phyloP scores from a whole-genome alignment of 2,888 invertebrate species.

The Stramonita haemastoma region DNA sequence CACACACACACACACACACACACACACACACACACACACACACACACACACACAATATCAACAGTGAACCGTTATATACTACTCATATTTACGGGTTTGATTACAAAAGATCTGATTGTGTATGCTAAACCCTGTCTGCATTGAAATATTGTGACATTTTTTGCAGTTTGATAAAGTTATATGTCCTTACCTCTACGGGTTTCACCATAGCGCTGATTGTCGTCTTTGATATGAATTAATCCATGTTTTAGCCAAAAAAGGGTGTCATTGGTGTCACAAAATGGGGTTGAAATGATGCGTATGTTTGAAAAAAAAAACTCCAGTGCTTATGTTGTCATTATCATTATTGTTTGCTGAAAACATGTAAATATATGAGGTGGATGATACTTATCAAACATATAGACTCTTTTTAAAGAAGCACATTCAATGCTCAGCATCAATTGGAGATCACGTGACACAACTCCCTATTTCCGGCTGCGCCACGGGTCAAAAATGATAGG shows the following conservation, averaged over 20 bases:
- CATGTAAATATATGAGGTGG: too few relatives aligned
- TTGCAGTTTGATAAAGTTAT: background rate
- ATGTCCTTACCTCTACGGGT: background rate
- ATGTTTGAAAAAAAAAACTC: background rate
- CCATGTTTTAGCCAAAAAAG: background rate
- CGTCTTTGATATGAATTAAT: conserved; percentile 9
- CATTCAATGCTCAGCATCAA: too few relatives aligned
- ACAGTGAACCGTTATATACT: background rate
- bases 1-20: background rate
- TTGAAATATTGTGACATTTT: background rate
- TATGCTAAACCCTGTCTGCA: background rate
- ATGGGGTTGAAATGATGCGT: background rate
- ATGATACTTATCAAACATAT: too few relatives aligned
- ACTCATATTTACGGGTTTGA: conserved; percentile 1
- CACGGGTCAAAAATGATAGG: too few relatives aligned
- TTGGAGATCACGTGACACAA: too few relatives aligned
- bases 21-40: background rate
- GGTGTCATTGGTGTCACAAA: background rate
- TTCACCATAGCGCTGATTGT: conserved; percentile 1
- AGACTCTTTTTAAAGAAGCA: too few relatives aligned
- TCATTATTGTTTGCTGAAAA: too few relatives aligned
- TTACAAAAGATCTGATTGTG: background rate
- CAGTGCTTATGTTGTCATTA: background rate
- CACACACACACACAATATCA: background rate
- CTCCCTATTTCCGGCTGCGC: too few relatives aligned